Conservation (phyloP, 2,888 invertebrate genomes). For the Lepidonotus clava region DNA sequence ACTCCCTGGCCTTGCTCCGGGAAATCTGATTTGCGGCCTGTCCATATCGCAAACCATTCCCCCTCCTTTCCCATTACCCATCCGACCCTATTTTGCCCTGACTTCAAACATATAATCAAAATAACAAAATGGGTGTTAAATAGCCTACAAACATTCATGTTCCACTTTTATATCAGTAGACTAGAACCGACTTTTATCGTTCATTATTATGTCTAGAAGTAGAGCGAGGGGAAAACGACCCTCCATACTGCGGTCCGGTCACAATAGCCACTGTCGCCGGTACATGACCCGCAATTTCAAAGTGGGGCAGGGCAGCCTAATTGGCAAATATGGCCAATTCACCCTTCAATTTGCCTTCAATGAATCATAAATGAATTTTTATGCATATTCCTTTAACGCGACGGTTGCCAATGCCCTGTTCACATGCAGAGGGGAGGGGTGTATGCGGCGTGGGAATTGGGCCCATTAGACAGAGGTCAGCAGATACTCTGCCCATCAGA, state of each 20-base stretch:
- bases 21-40: neutral
- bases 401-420: neutral
- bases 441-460: conserved; percentile 38
- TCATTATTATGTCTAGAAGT: no score
- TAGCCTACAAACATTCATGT: no score
- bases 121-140: no score
- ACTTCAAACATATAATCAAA: no score
- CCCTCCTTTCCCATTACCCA: no score
- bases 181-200: no score
- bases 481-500: conserved; percentile 21
- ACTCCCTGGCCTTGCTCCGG: neutral
- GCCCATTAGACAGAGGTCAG: conserved; percentile 25
- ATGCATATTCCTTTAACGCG: conserved; percentile 46
- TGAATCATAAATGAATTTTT: conserved; percentile 57
- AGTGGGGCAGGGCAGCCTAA: conserved; percentile 34
- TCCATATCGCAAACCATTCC: neutral
- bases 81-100: no score
- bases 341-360: conserved; percentile 53
- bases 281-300: conserved; percentile 42
- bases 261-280: conserved; percentile 32
- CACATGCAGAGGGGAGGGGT: neutral
- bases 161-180: no score
- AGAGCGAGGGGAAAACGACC: no score
- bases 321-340: conserved; percentile 55
- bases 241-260: no score